phyloP scores from a whole-genome alignment of 2,113 vertebrate species.

The Psettodes erumei region DNA sequence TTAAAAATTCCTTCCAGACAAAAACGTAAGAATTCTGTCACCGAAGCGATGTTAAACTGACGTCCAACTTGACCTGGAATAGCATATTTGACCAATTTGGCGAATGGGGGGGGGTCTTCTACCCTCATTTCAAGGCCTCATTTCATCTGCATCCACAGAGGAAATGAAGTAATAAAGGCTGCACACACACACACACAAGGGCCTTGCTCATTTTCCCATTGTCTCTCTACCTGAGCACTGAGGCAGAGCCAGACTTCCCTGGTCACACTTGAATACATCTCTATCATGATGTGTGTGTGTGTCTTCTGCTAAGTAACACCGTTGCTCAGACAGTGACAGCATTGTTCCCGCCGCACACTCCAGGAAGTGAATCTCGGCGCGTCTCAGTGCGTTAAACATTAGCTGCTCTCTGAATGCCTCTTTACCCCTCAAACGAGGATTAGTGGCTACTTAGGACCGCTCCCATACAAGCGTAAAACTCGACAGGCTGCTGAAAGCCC shows the following conservation, averaged over 20 bases:
- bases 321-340: slow-evolving; percentile 59
- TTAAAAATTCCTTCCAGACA: neutral
- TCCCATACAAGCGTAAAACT: slow-evolving; percentile 38
- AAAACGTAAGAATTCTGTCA: slow-evolving; percentile 14
- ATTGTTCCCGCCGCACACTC: slow-evolving; percentile 56
- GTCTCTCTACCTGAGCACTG: slow-evolving; percentile 30
- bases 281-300: slow-evolving; percentile 25
- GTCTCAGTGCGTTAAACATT: slow-evolving; percentile 72
- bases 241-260: slow-evolving; percentile 25
- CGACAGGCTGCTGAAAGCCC: slow-evolving; percentile 44
- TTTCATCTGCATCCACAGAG: slow-evolving; percentile 35
- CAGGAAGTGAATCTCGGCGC: slow-evolving; percentile 59
- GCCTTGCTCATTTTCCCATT: neutral
- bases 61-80: slow-evolving; percentile 38
- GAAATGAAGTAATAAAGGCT: slow-evolving; percentile 34
- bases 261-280: slow-evolving; percentile 21
- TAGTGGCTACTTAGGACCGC: slow-evolving; percentile 50
- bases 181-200: slow-evolving; percentile 25
- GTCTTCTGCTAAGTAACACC: slow-evolving; percentile 32
- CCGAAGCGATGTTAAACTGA: neutral
- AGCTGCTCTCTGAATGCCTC: slow-evolving; percentile 54
- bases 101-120: slow-evolving; percentile 32
- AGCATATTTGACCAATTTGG: slow-evolving; percentile 34
- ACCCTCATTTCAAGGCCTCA: slow-evolving; percentile 11
- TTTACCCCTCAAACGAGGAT: slow-evolving; percentile 62